Conservation (phyloP, 2,888 invertebrate genomes). For the Incurvaria masculella region DNA sequence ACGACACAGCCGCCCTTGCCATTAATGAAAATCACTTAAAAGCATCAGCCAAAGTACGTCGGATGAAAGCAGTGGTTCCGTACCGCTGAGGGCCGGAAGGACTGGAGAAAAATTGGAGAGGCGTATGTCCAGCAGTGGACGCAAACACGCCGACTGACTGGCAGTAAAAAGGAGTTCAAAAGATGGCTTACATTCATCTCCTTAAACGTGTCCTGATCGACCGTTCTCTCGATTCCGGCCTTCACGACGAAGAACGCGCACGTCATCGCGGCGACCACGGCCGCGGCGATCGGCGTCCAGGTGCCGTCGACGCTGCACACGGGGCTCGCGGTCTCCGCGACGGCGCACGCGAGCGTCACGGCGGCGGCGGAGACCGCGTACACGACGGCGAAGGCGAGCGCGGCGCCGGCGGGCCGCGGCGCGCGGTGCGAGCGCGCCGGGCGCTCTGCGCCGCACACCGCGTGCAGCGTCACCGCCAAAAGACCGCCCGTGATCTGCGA, state of each 20-base stretch:
- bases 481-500: conserved; percentile 36
- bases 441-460: conserved; percentile 31
- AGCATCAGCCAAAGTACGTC: too few species aligned
- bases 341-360: conserved; percentile 34
- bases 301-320: conserved; percentile 33
- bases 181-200: too few species aligned
- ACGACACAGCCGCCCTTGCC: too few species aligned
- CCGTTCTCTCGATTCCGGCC: conserved; percentile 31
- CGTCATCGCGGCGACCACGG: conserved; percentile 24
- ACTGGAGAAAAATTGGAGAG: too few species aligned
- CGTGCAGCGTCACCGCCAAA: conserved; percentile 32
- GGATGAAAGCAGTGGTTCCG: too few species aligned
- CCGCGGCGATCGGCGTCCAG: conserved; percentile 27
- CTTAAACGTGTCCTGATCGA: conserved; percentile 26
- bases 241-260: conserved; percentile 36
- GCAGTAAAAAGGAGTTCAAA: too few species aligned
- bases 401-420: conserved; percentile 22
- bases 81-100: too few species aligned
- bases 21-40: too few species aligned
- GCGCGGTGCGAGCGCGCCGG: conserved; percentile 18
- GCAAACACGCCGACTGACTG: too few species aligned
- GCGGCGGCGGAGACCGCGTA: conserved; percentile 20
- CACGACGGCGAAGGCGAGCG: conserved; percentile 34
- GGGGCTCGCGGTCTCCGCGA: conserved; percentile 41
- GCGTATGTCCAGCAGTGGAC: too few species aligned